These are phyloP conservation scores for Calypte anna DNA, from an alignment of 2,113 vertebrate genomes.

Conservation along the genomic window DNA sequence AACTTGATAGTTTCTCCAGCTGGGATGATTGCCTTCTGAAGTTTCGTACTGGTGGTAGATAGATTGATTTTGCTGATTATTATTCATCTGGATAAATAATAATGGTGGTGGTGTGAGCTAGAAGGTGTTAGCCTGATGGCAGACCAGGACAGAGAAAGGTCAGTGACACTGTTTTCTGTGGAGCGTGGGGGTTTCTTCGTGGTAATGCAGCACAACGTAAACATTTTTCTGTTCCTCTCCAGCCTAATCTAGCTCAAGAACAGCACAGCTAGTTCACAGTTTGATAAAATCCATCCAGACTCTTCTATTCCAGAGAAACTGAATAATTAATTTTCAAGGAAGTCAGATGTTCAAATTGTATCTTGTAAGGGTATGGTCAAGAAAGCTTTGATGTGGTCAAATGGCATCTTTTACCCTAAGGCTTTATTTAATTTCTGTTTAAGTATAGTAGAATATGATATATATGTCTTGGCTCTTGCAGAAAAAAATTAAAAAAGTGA, in stretches of 20 bases:
- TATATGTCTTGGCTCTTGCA: not conserved
- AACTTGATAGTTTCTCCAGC: not conserved
- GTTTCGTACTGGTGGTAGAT: not conserved
- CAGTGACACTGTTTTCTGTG: not conserved
- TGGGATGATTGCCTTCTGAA: not conserved
- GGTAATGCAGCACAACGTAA: not conserved
- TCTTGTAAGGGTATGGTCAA: not conserved
- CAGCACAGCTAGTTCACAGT: not conserved
- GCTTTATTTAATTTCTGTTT: not conserved
- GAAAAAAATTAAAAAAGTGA: not conserved
- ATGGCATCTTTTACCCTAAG: not conserved
- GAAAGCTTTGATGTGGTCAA: not conserved
- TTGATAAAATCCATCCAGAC: not conserved
- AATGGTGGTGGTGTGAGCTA: not conserved
- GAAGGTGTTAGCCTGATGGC: not conserved
- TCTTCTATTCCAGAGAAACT: not conserved
- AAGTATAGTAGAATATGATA: not conserved
- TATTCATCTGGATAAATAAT: not conserved
- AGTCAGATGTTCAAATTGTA: not conserved
- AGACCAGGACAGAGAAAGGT: not conserved
- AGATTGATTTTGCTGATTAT: not conserved
- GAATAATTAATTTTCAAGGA: not conserved
- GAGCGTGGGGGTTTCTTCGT: fast-evolving
- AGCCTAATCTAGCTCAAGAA: not conserved
- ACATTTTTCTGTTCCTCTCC: not conserved